A percentile compares a stretch with the other conserved stretches of the same genome.
Evolutionary conservation across 2,797 vertebrate genomes (phyloP).

Genomic region (Heterohyrax brucei): DNA sequence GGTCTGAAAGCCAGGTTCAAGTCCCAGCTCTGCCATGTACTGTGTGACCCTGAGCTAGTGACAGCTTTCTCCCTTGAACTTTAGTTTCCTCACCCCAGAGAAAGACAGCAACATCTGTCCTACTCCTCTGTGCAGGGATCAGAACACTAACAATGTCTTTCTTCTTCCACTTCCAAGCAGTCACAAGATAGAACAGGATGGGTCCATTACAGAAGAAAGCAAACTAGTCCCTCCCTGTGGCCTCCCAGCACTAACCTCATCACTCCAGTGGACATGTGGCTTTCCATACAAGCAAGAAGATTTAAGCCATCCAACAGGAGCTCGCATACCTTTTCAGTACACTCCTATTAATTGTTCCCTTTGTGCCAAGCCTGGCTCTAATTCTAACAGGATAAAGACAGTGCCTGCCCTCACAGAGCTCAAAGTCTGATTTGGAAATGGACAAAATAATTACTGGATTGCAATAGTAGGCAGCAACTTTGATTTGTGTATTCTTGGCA

Average conservation of each 20-base stretch:
- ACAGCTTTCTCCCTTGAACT: conserved; percentile 28
- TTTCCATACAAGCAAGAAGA: not conserved
- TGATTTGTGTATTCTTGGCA: conserved; percentile 30
- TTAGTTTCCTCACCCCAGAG: not conserved
- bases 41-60: not conserved
- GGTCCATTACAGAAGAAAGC: not conserved
- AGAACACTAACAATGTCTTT: not conserved
- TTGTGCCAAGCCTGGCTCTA: not conserved
- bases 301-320: not conserved
- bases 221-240: not conserved
- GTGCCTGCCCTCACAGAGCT: conserved; percentile 40
- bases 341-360: not conserved
- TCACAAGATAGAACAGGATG: not conserved
- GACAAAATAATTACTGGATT: conserved; percentile 14
- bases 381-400: conserved; percentile 33
- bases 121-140: not conserved
- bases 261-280: not conserved
- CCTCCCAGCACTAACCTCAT: not conserved
- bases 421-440: conserved; percentile 38
- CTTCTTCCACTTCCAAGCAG: not conserved
- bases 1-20: not conserved
- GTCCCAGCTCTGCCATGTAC: not conserved
- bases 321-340: not conserved
- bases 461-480: conserved; percentile 29
- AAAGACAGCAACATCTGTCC: not conserved